Evolutionary conservation across 2,797 vertebrate species (phyloP).

Genomic region (Acomys russatus): DNA sequence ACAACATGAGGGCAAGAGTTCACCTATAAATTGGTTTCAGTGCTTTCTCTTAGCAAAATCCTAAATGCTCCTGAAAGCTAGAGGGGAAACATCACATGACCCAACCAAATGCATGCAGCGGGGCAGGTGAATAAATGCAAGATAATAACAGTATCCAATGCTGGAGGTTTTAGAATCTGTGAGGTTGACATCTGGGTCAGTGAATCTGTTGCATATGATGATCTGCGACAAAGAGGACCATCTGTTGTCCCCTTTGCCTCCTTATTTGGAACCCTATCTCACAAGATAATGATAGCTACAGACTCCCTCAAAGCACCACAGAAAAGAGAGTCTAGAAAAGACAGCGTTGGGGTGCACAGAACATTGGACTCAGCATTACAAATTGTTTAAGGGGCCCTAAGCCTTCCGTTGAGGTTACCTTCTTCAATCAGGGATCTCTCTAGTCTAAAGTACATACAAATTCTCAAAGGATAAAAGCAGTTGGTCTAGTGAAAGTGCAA

Average conservation of each 20-base stretch:
- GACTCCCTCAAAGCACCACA: neutral
- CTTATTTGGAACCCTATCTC: neutral
- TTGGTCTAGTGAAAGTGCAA: neutral
- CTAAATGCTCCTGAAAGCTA: neutral
- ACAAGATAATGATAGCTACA: neutral
- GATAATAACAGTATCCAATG: neutral
- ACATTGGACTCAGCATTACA: neutral
- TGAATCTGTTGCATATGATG: neutral
- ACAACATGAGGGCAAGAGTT: slow-evolving; percentile 13
- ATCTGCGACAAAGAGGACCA: neutral
- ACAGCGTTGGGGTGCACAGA: neutral
- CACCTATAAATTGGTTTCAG: neutral
- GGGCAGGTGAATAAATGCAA: neutral
- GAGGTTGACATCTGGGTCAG: neutral
- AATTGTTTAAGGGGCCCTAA: neutral
- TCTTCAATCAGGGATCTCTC: neutral
- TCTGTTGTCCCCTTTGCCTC: neutral
- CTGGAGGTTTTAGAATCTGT: neutral
- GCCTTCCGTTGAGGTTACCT: neutral
- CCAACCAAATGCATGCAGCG: neutral
- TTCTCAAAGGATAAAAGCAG: neutral
- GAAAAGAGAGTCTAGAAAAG: neutral
- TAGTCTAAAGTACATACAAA: neutral
- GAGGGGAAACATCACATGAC: neutral
- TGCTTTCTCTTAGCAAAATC: slow-evolving; percentile 15